Evolutionary conservation across 2,888 invertebrate species (phyloP).

Genomic region (Brassicogethes aeneus): DNA sequence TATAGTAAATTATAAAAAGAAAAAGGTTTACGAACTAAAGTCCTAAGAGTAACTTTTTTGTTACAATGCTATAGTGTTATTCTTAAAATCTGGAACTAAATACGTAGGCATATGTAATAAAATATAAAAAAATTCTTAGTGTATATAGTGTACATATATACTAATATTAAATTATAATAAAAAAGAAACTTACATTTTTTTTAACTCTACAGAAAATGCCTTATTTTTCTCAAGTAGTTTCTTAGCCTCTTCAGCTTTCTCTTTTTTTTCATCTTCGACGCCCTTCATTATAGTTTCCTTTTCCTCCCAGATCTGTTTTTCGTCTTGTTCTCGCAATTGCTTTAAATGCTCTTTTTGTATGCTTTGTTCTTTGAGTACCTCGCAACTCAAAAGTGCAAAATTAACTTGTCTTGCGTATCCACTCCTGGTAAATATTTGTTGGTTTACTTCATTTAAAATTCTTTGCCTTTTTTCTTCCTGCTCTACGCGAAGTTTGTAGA

Average conservation of each 20-base stretch:
- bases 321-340: constrained; percentile 29
- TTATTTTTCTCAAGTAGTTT: constrained; percentile 20
- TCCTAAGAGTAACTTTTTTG: too few species aligned
- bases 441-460: constrained; percentile 28
- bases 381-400: constrained; percentile 29
- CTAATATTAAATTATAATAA: too few species aligned
- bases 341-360: constrained; percentile 32
- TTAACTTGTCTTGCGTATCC: constrained; percentile 23
- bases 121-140: too few species aligned
- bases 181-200: constrained; percentile 25
- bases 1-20: too few species aligned
- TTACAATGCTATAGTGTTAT: too few species aligned
- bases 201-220: constrained; percentile 17
- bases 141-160: too few species aligned
- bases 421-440: constrained; percentile 26
- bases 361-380: constrained; percentile 31
- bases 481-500: constrained; percentile 18
- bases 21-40: too few species aligned
- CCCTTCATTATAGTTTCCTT: constrained; percentile 22
- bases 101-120: too few species aligned
- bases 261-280: constrained; percentile 23
- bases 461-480: constrained; percentile 23
- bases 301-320: constrained; percentile 23
- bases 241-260: constrained; percentile 23
- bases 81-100: too few species aligned